Evolutionary conservation across 1,140 invertebrate species (phyloP).

Genomic region (Musca domestica): DNA sequence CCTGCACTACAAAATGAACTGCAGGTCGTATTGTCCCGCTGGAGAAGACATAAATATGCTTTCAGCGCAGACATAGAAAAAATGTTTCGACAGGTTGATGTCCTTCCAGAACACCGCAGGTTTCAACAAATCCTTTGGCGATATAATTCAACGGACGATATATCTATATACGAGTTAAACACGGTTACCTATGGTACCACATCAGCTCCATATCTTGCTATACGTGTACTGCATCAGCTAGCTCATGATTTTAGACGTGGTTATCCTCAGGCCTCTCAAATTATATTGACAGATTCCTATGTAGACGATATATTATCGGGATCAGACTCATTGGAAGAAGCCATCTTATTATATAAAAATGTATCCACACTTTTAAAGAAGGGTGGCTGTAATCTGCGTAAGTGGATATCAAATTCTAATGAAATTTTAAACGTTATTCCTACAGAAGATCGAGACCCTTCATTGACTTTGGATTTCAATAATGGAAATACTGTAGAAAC

Average conservation of each 20-base stretch:
- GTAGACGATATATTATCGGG: constrained; percentile 13
- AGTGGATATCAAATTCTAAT: constrained; percentile 10
- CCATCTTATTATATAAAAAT: neutral
- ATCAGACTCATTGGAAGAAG: constrained; percentile 3
- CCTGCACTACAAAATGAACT: constrained; percentile 43
- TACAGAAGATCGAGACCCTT: neutral
- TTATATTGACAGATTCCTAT: constrained; percentile 3
- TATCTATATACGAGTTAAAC: constrained; percentile 39
- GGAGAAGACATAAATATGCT: constrained; percentile 27
- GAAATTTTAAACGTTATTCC: too few relatives aligned
- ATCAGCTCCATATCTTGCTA: constrained; percentile 41
- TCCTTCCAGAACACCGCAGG: constrained; percentile 35
- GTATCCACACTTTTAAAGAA: neutral
- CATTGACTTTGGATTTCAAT: neutral
- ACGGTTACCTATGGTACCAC: constrained; percentile 52
- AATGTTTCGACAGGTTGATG: constrained; percentile 52
- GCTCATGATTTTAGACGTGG: constrained; percentile 7
- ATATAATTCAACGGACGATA: constrained; percentile 25
- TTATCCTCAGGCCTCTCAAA: neutral
- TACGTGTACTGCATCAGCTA: constrained; percentile 32
- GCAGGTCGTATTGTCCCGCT: constrained; percentile 34
- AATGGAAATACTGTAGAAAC: constrained; percentile 22
- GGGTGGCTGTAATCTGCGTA: constrained; percentile 5
- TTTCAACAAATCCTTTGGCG: constrained; percentile 53
- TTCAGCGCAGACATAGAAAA: constrained; percentile 50